phyloP scores from a whole-genome alignment of 2,113 vertebrate species.

The Oxyura jamaicensis region DNA sequence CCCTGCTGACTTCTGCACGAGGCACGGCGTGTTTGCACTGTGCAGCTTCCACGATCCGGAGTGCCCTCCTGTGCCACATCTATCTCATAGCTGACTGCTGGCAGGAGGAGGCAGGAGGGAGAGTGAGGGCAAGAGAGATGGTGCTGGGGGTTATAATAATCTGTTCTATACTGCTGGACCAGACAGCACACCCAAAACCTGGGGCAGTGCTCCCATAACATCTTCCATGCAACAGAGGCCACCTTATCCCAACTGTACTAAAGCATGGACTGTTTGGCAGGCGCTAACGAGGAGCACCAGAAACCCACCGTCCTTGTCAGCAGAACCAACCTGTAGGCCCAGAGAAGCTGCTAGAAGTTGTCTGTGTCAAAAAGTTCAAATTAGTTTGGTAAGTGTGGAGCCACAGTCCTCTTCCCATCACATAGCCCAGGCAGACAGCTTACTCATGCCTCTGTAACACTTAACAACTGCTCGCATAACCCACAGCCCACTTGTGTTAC shows the following conservation, averaged over 20 bases:
- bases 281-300: background rate
- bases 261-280: background rate
- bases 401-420: background rate
- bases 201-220: background rate
- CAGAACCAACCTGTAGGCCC: background rate
- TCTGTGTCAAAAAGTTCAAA: background rate
- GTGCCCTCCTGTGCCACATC: background rate
- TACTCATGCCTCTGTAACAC: background rate
- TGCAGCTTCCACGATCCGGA: background rate
- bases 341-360: background rate
- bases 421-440: background rate
- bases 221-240: background rate
- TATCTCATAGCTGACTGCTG: too few relatives aligned
- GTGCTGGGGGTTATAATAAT: background rate
- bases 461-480: background rate
- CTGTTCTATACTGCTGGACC: background rate
- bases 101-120: background rate
- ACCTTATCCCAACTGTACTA: background rate
- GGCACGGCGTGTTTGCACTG: background rate
- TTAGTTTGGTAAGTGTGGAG: background rate
- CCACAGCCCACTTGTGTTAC: background rate
- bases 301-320: background rate
- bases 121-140: background rate
- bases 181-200: background rate
- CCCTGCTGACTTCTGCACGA: background rate